Conservation (phyloP, 2,113 vertebrate genomes). For the Vulpes lagopus region DNA sequence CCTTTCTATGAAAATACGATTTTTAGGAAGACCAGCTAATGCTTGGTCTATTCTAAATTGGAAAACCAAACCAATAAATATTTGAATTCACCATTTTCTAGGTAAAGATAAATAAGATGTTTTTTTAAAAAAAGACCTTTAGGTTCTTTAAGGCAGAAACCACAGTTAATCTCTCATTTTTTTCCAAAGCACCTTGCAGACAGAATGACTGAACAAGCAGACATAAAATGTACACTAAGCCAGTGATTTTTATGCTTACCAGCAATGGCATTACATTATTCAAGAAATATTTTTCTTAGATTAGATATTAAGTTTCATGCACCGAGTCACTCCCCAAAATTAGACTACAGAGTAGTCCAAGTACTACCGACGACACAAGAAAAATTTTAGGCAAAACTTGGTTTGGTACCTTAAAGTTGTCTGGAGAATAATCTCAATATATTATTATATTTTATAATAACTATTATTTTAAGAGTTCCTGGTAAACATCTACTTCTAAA, state of each 20-base stretch:
- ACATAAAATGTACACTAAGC: conserved; percentile 1
- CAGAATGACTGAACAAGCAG: not conserved
- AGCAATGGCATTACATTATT: conserved; percentile 24
- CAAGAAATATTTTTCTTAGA: conserved; percentile 16
- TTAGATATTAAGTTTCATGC: not conserved
- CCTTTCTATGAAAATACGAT: not conserved
- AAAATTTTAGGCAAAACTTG: not conserved
- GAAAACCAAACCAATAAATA: conserved; percentile 23
- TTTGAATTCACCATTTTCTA: not conserved
- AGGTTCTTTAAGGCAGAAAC: conserved; percentile 23
- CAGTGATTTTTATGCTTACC: not conserved
- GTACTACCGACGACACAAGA: not conserved
- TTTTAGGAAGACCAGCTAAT: not conserved
- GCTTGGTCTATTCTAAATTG: not conserved
- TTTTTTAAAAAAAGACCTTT: not conserved
- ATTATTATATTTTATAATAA: not conserved
- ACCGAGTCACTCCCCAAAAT: not conserved
- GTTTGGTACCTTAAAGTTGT: not conserved
- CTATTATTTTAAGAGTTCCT: not conserved
- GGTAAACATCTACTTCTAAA: conserved; percentile 32
- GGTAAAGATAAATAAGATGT: not conserved
- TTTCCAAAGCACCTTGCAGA: not conserved
- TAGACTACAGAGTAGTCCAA: not conserved
- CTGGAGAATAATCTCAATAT: conserved; percentile 14
- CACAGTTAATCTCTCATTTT: conserved; percentile 10